These are phyloP conservation scores for Perccottus glenii DNA, from an alignment of 2,113 vertebrate species.

Conservation along the genomic window DNA sequence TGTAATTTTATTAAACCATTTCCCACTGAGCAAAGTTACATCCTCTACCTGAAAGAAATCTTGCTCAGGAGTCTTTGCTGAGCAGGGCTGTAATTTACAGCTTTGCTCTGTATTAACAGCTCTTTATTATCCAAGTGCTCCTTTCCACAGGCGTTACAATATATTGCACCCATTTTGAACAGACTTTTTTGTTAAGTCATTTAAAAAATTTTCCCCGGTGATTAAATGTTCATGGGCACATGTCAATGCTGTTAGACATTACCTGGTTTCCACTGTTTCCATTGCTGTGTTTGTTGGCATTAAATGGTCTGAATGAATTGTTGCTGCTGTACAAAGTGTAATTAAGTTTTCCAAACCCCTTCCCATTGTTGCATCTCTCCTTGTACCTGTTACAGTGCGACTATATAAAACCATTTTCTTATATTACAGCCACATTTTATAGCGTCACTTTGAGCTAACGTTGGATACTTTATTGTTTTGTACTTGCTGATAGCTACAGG, in stretches of 20 bases:
- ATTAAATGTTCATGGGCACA: conserved; percentile 23
- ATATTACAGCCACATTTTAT: conserved; percentile 30
- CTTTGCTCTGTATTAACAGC: conserved; percentile 33
- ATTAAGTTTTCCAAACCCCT: conserved; percentile 10
- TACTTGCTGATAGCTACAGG: conserved; percentile 26
- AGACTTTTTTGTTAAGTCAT: conserved; percentile 46
- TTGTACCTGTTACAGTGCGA: conserved; percentile 21
- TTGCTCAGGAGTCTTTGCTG: conserved; percentile 16
- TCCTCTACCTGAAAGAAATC: conserved; percentile 36
- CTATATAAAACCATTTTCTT: conserved; percentile 20
- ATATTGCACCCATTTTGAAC: conserved; percentile 18
- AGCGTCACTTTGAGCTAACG: conserved; percentile 27
- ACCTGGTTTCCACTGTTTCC: neutral
- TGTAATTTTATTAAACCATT: conserved; percentile 39
- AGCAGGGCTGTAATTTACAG: conserved; percentile 45
- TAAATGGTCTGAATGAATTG: too few species aligned
- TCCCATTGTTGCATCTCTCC: conserved; percentile 25
- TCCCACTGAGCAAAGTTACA: conserved; percentile 42
- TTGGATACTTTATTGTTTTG: conserved; percentile 55
- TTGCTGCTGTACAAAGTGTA: neutral
- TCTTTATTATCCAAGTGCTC: conserved; percentile 43
- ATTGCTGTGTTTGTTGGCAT: too few species aligned
- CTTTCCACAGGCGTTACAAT: conserved; percentile 13
- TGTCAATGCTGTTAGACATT: neutral
- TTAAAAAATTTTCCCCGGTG: conserved; percentile 24